Conservation (phyloP, 2,888 invertebrate genomes). For the Prosopocoilus inquinatus region DNA sequence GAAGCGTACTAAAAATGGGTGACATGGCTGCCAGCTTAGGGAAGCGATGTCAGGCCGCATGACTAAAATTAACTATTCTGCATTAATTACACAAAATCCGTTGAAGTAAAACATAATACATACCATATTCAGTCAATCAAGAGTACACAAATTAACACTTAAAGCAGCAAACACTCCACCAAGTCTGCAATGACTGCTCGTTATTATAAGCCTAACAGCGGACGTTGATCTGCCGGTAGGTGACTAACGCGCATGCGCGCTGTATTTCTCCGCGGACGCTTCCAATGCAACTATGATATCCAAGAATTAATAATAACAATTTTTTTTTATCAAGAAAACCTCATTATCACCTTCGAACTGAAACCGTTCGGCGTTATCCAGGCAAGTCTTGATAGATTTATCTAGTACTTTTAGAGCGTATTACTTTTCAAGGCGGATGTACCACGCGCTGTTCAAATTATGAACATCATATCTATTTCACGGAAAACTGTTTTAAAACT, state of each 20-base stretch:
- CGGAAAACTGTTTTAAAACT: no score
- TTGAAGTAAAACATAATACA: slow-evolving; percentile 30
- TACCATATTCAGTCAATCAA: slow-evolving; percentile 47
- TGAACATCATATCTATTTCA: slow-evolving; percentile 16
- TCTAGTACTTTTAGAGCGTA: slow-evolving; percentile 5
- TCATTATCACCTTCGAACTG: not conserved
- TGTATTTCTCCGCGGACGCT: slow-evolving; percentile 18
- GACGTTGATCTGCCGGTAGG: slow-evolving; percentile 51
- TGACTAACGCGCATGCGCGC: slow-evolving; percentile 42
- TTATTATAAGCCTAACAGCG: slow-evolving; percentile 45
- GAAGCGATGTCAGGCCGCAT: slow-evolving; percentile 22
- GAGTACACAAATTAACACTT: slow-evolving; percentile 37
- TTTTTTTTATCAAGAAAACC: slow-evolving; percentile 10
- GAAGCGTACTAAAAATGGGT: no score
- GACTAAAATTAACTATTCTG: no score
- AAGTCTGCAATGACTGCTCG: slow-evolving; percentile 44
- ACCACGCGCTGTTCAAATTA: slow-evolving; percentile 36
- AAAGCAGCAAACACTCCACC: slow-evolving; percentile 44
- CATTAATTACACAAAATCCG: not conserved
- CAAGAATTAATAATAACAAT: slow-evolving; percentile 17
- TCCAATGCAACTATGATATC: not conserved
- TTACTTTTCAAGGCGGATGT: slow-evolving; percentile 34
- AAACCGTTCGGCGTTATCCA: not conserved
- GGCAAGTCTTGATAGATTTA: not conserved
- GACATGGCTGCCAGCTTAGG: slow-evolving; percentile 41